These are phyloP conservation scores for Marcusenius ussheri DNA, from an alignment of 2,113 vertebrate genomes.

Conservation along the genomic window DNA sequence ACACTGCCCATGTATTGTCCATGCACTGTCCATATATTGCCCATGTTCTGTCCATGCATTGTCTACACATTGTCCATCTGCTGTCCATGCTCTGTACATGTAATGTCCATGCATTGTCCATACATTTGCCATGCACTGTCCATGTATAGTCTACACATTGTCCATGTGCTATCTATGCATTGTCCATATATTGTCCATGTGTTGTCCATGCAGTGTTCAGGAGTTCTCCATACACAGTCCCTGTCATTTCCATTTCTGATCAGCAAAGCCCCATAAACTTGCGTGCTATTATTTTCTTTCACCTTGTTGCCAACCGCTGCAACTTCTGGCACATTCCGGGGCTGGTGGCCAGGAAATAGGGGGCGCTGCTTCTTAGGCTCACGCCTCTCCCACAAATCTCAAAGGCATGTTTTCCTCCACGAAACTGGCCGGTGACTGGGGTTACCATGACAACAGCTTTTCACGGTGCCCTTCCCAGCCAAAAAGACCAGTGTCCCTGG, in stretches of 20 bases:
- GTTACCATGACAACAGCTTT: neutral
- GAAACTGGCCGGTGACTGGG: neutral
- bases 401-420: neutral
- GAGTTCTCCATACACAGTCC: neutral
- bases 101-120: too few relatives aligned
- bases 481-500: neutral
- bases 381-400: neutral
- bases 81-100: too few relatives aligned
- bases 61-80: neutral
- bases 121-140: too few relatives aligned
- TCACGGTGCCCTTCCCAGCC: neutral
- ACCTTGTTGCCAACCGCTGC: neutral
- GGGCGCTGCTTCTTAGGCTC: neutral
- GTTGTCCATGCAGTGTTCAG: neutral
- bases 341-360: neutral
- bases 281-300: neutral
- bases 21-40: neutral
- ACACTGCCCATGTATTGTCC: neutral
- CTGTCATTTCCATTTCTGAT: neutral
- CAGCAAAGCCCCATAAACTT: neutral
- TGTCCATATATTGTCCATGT: neutral
- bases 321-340: neutral
- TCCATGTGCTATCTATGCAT: neutral
- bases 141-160: too few relatives aligned
- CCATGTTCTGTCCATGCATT: neutral